These are phyloP conservation scores for Ecliptopera silaceata DNA, from an alignment of 2,888 invertebrate species.

Conservation along the genomic window DNA sequence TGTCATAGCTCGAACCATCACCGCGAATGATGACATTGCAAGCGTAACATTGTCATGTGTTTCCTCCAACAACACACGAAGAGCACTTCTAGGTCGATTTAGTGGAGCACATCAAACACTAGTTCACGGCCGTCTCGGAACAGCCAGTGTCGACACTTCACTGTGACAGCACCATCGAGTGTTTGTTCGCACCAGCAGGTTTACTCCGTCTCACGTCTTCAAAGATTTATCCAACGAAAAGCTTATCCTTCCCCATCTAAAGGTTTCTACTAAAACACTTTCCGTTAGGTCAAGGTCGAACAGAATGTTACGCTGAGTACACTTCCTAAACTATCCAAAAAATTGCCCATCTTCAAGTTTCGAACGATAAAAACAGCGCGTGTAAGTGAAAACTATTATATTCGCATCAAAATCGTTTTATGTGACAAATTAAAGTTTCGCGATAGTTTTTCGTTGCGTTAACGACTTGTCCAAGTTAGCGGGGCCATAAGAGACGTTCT, in stretches of 20 bases:
- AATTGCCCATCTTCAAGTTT: conserved; percentile 40
- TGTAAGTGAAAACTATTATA: conserved; percentile 51
- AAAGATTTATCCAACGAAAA: conserved; percentile 51
- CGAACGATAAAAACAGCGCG: conserved; percentile 44
- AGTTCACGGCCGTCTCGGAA: conserved; percentile 52
- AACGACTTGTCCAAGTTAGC: conserved; percentile 52
- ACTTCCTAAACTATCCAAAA: conserved; percentile 38
- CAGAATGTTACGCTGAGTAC: conserved; percentile 13
- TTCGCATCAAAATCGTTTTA: conserved; percentile 48
- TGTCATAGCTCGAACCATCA: background rate
- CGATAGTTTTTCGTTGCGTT: conserved; percentile 46
- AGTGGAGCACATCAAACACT: conserved; percentile 61
- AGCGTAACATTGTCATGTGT: conserved; percentile 13
- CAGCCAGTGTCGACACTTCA: conserved; percentile 61
- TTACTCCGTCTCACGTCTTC: conserved; percentile 51
- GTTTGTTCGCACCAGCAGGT: conserved; percentile 55
- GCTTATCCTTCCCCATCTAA: conserved; percentile 27
- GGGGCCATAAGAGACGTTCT: conserved; percentile 48
- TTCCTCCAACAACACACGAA: conserved; percentile 38
- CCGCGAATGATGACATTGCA: background rate
- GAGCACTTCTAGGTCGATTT: conserved; percentile 62
- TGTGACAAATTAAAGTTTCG: conserved; percentile 52
- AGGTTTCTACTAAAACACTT: conserved; percentile 23
- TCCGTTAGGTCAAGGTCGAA: conserved; percentile 28
- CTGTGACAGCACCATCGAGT: conserved; percentile 54